Evolutionary conservation across 2,113 vertebrate species (phyloP), one percentile per base, ranked within the genome.

Genomic region (Tetrao urogallus): DNA sequence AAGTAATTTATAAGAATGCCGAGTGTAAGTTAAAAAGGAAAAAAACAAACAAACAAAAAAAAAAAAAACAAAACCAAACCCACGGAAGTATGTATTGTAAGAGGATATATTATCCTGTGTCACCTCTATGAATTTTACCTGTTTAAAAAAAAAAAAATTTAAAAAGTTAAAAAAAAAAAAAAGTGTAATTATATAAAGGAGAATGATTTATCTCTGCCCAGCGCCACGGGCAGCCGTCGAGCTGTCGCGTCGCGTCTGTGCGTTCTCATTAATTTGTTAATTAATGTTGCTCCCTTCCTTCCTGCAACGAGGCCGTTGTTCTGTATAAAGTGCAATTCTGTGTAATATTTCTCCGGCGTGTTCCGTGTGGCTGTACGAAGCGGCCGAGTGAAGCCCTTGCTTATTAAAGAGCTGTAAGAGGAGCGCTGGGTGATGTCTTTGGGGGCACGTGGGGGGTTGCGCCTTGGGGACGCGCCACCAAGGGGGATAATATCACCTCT

Each of bases 1-100:
- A 98, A 97, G 96, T 98, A 98, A 98, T 98, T 98, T 98, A 98
- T 98, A 98, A 98, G 94, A 97, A 98, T 96, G 95, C 97, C 94
- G 96, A 97, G 97, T 98, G 97, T 98, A 98, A 97, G 98, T 98
- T 98, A 98, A 94, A 95, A 92, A 94, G 24, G 38, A 64, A 40
- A 40, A 57, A 90, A 96, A 93, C 36, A 36, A 36, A 36, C 36
- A 36, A 36, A 36, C n/a, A 96, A 47, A 21, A 21, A 47, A 47
- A 45, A 45, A 3, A 18, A 45, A 45, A 47, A 8, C 13, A 22
- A 22, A 48, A 22, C 25, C 25, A 54, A 54, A 54, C 52, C 88
- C 81, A 85, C 56, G 8, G 30, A 79, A 93, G 87, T 97, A 92
- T 97, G 97, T 98, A 98, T 98, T 98, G 97, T 98, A 97, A 97